Percentiles rank a stretch among this genome's conserved stretches.
Conservation (phyloP, 2,113 vertebrate species). For the Syrrhaptes paradoxus region DNA sequence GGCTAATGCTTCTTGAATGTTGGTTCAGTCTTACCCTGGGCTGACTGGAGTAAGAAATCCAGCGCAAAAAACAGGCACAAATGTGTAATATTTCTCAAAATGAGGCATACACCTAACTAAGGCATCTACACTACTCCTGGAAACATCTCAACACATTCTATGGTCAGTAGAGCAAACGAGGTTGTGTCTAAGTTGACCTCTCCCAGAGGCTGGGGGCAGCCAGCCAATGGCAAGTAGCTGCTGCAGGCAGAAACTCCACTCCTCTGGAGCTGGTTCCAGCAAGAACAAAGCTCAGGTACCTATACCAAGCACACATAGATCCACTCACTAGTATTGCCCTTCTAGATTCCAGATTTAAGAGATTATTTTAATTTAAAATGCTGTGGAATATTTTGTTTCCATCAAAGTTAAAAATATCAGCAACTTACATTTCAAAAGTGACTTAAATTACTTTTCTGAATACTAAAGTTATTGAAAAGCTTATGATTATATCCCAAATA, state of each 20-base stretch:
- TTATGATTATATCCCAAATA: not conserved
- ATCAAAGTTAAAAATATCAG: not conserved
- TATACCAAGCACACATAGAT: not conserved
- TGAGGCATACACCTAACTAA: not conserved
- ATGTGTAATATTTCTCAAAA: not conserved
- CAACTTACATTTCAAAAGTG: not conserved
- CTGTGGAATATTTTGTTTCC: not conserved
- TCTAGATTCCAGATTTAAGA: not conserved
- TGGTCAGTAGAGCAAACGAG: not conserved
- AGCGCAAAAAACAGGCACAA: not conserved
- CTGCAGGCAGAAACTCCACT: not conserved
- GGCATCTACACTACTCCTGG: not conserved
- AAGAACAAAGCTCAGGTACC: not conserved
- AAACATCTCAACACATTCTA: not conserved
- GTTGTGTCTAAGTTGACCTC: not conserved
- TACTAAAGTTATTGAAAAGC: not conserved
- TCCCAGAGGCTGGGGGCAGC: not conserved
- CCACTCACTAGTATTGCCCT: not conserved
- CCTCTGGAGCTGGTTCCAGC: not conserved
- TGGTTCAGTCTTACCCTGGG: not conserved
- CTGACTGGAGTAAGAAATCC: not conserved
- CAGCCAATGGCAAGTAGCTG: not conserved
- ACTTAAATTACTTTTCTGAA: not conserved
- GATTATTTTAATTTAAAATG: not conserved
- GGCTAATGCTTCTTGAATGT: not conserved